Percentiles rank a stretch among this genome's conserved stretches.
phyloP scores from a whole-genome alignment of 2,797 vertebrate genomes.

The Sebastes hubbsi region DNA sequence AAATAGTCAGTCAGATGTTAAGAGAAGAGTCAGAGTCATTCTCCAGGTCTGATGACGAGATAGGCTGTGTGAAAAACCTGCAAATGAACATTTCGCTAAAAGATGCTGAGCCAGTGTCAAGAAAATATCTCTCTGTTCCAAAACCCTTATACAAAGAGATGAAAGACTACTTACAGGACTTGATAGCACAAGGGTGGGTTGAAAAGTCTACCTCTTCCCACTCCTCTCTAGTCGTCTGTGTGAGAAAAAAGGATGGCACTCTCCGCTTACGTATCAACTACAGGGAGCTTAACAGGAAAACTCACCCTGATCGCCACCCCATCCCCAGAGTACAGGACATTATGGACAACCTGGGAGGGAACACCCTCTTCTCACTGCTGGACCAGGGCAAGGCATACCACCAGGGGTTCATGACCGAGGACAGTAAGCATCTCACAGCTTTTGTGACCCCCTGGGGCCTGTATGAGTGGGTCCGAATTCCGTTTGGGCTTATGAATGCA shows the following conservation, averaged over 20 bases:
- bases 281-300: neutral
- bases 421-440: neutral
- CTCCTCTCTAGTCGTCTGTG: neutral
- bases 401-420: neutral
- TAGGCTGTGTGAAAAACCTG: constrained; percentile 13
- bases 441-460: neutral
- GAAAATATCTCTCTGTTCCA: constrained; percentile 21
- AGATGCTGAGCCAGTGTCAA: constrained; percentile 13
- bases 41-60: constrained; percentile 31
- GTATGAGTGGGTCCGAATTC: neutral
- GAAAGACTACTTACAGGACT: constrained; percentile 24
- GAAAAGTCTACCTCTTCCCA: constrained; percentile 18
- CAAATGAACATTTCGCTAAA: constrained; percentile 12
- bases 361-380: neutral
- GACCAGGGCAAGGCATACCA: neutral
- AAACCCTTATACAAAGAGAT: constrained; percentile 21
- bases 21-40: constrained; percentile 32
- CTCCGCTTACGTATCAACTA: neutral
- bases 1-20: constrained; percentile 22
- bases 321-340: neutral
- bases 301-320: neutral
- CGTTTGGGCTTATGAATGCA: neutral
- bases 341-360: neutral
- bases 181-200: constrained; percentile 19
- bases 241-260: neutral